Conservation (phyloP, 1,140 invertebrate species). For the Idris sp. region DNA sequence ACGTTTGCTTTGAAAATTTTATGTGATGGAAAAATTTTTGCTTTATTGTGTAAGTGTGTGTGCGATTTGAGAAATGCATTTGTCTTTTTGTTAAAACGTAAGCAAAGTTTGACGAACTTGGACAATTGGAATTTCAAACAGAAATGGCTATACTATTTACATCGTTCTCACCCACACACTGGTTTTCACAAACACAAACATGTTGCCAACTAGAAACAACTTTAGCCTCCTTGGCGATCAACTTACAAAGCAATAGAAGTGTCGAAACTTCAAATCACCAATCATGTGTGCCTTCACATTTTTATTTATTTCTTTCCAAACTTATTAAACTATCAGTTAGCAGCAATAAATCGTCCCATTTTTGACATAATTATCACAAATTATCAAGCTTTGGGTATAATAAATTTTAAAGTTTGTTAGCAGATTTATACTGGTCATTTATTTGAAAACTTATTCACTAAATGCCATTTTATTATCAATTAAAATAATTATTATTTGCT, state of each 20-base stretch:
- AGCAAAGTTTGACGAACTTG: constrained; percentile 42
- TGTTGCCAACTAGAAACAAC: constrained; percentile 40
- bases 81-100: constrained; percentile 28
- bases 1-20: constrained; percentile 21
- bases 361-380: too few species aligned
- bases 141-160: constrained; percentile 41
- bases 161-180: constrained; percentile 25
- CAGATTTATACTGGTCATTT: too few species aligned
- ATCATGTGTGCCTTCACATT: neutral
- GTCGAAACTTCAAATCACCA: constrained; percentile 11
- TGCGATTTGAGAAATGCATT: constrained; percentile 9
- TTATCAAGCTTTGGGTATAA: too few species aligned
- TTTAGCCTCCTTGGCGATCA: constrained; percentile 45
- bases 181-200: constrained; percentile 29
- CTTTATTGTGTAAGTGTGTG: constrained; percentile 6
- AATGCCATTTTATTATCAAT: too few species aligned
- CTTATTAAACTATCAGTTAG: too few species aligned
- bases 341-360: too few species aligned
- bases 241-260: constrained; percentile 19
- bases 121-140: constrained; percentile 27
- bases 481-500: too few species aligned
- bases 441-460: too few species aligned
- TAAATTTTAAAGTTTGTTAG: too few species aligned
- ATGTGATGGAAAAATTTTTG: constrained; percentile 7
- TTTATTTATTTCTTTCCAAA: too few species aligned